Conservation (phyloP, 2,888 invertebrate species). For the Coelogynopora nodosa region DNA sequence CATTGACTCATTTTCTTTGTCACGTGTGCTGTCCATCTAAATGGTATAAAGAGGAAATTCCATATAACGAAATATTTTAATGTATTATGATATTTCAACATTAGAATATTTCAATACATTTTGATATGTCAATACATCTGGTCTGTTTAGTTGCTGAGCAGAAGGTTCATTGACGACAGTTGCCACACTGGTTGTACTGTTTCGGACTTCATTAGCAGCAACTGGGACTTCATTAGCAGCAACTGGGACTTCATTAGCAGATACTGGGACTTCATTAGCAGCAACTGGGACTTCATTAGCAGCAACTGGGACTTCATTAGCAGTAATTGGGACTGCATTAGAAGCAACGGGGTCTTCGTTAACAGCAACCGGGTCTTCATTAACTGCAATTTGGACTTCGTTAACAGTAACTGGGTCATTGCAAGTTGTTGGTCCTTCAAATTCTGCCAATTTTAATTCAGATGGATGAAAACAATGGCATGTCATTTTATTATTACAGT, state of each 20-base stretch:
- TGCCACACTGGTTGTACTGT: too few relatives aligned
- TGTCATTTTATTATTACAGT: conserved; percentile 10
- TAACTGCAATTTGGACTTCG: neutral
- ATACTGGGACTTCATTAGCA: neutral
- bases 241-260: neutral
- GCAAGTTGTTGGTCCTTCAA: conserved; percentile 4
- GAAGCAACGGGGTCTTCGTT: neutral
- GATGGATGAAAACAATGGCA: conserved; percentile 27
- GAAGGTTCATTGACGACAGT: too few relatives aligned
- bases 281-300: neutral
- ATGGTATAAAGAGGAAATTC: too few relatives aligned
- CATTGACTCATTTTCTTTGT: too few relatives aligned
- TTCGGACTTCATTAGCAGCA: neutral
- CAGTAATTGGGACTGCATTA: neutral
- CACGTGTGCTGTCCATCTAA: too few relatives aligned
- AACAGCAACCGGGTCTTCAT: neutral
- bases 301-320: neutral
- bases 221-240: neutral
- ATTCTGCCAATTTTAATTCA: conserved; percentile 5
- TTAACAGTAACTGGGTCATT: conserved; percentile 25
- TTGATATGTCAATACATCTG: too few relatives aligned
- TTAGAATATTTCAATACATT: too few relatives aligned
- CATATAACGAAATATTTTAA: too few relatives aligned
- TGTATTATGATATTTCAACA: too few relatives aligned
- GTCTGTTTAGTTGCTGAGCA: too few relatives aligned